Base-by-base conservation (phyloP, 1,140 invertebrate genomes). In the Helicoverpa zea region DNA sequence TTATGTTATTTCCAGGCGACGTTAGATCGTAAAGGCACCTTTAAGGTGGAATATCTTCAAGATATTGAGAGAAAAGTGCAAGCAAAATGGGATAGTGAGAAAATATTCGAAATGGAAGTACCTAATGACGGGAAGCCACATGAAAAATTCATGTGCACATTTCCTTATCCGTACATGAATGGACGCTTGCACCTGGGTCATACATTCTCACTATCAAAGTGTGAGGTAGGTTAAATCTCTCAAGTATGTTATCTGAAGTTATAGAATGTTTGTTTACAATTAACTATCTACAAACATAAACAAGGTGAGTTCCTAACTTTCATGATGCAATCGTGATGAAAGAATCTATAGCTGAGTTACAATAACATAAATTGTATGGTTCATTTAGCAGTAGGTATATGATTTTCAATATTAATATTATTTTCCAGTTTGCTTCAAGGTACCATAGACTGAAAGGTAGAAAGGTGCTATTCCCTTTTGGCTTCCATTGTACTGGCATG, bases 121-220 rank as follows among this genome's bases (percentile, higher is more conserved):
- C 97, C 98, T 0, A 85, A 89, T 14, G 88, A 95, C 83, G 96
- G 96, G 73, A 95, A 93, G 43, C 76, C 92, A 14, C 93, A 97
- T 89, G 98, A 98, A 83, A 99, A 99, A 90, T 99, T 98, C 92
- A 95, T 99, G 52, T 97, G 97, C 13, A 99, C 98, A 10, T 99
- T 99, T 96, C 99, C 99, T 3, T 99, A 97, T 96, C 99, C 99
- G 0, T 99, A 99, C 88, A 99, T 99, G 99, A 99, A 99, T 97
- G 99, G 99, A 35, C 96, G 98, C 61, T 96, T 99, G 73, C 99
- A 99, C 96, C 95, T 99, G 66, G 99, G 99, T 0, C 99, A 99
- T 93, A 99, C 98, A 9, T 99, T 99, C 96, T 98, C 99, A 14
- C 90, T 99, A 43, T 99, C 99, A 54, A 99, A 99, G 96, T 98